Conservation (phyloP, 2,888 invertebrate genomes). For the Nyleta sp. region DNA sequence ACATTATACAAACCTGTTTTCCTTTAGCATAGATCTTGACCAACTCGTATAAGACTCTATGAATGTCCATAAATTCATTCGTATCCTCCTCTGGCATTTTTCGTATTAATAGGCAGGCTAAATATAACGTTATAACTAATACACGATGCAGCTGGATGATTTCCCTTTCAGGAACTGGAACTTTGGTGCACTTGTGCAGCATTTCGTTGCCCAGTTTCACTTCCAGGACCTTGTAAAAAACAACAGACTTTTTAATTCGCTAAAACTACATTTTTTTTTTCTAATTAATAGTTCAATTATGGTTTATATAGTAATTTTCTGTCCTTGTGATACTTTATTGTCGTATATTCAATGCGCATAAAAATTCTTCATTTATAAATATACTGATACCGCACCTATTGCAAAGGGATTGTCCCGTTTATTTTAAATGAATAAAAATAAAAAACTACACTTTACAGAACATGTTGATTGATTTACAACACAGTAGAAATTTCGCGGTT, state of each 20-base stretch:
- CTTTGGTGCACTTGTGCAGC: slow-evolving; percentile 82
- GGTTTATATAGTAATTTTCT: no score
- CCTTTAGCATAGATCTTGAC: slow-evolving; percentile 88
- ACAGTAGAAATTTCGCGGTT: no score
- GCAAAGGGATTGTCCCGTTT: no score
- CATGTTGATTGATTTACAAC: no score
- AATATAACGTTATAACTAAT: slow-evolving; percentile 92
- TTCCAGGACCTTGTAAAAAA: slow-evolving; percentile 85
- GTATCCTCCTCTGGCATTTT: slow-evolving; percentile 83
- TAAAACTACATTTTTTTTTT: no score
- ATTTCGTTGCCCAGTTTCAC: slow-evolving; percentile 87
- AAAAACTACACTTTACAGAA: no score
- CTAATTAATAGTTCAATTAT: no score
- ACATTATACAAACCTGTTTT: slow-evolving; percentile 70
- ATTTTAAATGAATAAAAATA: no score
- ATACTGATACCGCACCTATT: no score
- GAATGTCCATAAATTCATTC: slow-evolving; percentile 85
- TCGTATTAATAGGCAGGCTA: slow-evolving; percentile 90
- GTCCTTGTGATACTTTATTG: no score
- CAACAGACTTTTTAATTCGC: neutral
- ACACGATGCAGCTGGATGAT: slow-evolving; percentile 91
- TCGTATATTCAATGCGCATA: no score
- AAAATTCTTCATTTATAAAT: no score
- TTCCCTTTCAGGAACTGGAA: slow-evolving; percentile 88
- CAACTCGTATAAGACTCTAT: slow-evolving; percentile 89